A percentile compares a stretch with the other conserved stretches of the same genome.
phyloP scores from a whole-genome alignment of 23 tunicate species.

The Ascidia mentula region DNA sequence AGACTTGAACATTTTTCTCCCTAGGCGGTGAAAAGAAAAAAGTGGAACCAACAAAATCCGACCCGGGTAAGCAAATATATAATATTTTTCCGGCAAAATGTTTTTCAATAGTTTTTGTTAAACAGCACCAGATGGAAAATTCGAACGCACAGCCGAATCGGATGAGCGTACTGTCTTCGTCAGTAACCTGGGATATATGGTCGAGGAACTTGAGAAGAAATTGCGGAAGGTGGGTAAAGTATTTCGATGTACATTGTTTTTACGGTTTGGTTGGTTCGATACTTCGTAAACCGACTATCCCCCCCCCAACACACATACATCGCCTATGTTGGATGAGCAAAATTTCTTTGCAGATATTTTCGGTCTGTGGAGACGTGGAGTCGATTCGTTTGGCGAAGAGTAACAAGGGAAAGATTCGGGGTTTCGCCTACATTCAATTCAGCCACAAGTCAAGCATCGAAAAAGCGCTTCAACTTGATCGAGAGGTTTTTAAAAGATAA shows the following conservation, averaged over 20 bases:
- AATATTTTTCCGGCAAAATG: background rate
- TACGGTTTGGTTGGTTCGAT: too few relatives aligned
- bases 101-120: background rate
- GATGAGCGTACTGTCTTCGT: conserved; percentile 67
- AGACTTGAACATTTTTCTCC: too few relatives aligned
- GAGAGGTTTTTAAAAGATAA: too few relatives aligned
- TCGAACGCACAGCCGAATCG: conserved; percentile 1
- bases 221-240: conserved; percentile 42
- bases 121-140: background rate
- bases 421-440: conserved; percentile 70
- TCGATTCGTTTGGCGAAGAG: conserved; percentile 54
- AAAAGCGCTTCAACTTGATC: conserved; percentile 72
- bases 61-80: background rate
- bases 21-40: too few relatives aligned
- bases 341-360: too few relatives aligned
- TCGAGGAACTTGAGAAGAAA: conserved; percentile 61
- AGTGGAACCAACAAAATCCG: background rate
- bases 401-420: conserved; percentile 77
- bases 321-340: too few relatives aligned
- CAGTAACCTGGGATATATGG: conserved; percentile 70
- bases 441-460: conserved; percentile 33
- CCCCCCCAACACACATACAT: too few relatives aligned
- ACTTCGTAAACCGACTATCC: too few relatives aligned
- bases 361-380: conserved; percentile 51
- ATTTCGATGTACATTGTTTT: too few relatives aligned